These are phyloP conservation scores for Anas capensis DNA, from an alignment of 2,797 vertebrate genomes.

Conservation along the genomic window DNA sequence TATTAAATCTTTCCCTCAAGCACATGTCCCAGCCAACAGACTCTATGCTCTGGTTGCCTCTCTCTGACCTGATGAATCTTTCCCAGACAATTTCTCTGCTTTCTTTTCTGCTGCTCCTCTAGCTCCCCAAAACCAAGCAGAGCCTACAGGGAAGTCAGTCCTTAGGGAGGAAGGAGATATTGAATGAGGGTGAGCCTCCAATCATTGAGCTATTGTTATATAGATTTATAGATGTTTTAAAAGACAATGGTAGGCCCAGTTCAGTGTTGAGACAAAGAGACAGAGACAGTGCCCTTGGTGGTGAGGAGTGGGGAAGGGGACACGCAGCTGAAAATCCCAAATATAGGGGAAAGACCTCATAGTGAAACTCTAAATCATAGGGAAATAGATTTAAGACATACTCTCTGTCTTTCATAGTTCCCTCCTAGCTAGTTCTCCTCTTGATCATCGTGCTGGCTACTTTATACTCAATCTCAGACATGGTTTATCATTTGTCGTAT, in stretches of 20 bases:
- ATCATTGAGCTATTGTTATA: neutral
- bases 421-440: neutral
- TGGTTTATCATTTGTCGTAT: neutral
- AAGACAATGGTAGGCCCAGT: neutral
- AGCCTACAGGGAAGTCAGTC: neutral
- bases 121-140: neutral
- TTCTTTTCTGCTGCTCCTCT: neutral
- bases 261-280: neutral
- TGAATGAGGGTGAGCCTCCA: neutral
- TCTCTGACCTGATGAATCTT: neutral
- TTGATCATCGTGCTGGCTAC: neutral
- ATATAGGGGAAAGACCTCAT: neutral
- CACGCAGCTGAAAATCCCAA: neutral
- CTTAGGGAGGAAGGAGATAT: neutral
- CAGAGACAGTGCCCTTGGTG: accelerated
- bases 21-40: neutral
- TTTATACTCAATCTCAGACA: neutral
- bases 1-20: neutral
- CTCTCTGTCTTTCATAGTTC: neutral
- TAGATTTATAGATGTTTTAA: neutral
- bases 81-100: neutral
- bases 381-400: neutral
- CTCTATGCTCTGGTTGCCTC: neutral
- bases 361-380: neutral
- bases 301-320: neutral